Base-by-base conservation (phyloP, 1,140 invertebrate genomes). In the Drosophila asahinai region DNA sequence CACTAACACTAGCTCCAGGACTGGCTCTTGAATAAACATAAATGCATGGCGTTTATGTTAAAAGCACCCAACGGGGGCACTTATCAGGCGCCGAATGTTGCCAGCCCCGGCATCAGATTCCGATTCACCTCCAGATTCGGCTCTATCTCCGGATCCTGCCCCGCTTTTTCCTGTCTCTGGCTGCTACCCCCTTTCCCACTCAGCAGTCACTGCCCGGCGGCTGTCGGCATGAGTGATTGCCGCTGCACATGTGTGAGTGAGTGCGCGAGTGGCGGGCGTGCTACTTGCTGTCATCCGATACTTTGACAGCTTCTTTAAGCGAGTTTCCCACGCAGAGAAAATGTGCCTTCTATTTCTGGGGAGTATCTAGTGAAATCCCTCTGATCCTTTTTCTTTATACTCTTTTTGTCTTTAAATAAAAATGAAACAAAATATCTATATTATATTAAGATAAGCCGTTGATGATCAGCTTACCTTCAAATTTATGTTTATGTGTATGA, bases 1-100 rank as follows among this genome's bases (percentile, higher is more conserved):
- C 81, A 83, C 81, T 9, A 36, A 19, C 17, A 36, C 27, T 6
- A 12, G 19, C 52, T 9, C 3, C 52, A 15, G 52, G 52, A 55
- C 52, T 55, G 52, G 7, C 52, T 55, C 33, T 86, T 84, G 81
- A 86, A 81, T 86, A 84, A 81, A 84, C 82, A 84, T 84, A 84
- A 84, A 86, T 84, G 81, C 77, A 84, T 73, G 73, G 68, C 73
- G 81, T 83, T 84, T 86, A 86, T 84, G 82, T 66, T 86, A 84
- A 84, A 84, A 86, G 73, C 82, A 86, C 82, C 81, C 81, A 86
- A 86, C 82, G 82, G 82, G 77, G 77, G 82, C 82, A 81, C 81
- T 84, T 84, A 84, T 68, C 81, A 64, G 43, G 57, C 64, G 33
- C 68, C 57, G 73, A 40, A 51, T 57, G 43, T 62, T 80, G 71